A percentile compares a stretch with the other conserved stretches of the same genome.
phyloP scores from a whole-genome alignment of 2,888 invertebrate species.

The Euproctis similis region DNA sequence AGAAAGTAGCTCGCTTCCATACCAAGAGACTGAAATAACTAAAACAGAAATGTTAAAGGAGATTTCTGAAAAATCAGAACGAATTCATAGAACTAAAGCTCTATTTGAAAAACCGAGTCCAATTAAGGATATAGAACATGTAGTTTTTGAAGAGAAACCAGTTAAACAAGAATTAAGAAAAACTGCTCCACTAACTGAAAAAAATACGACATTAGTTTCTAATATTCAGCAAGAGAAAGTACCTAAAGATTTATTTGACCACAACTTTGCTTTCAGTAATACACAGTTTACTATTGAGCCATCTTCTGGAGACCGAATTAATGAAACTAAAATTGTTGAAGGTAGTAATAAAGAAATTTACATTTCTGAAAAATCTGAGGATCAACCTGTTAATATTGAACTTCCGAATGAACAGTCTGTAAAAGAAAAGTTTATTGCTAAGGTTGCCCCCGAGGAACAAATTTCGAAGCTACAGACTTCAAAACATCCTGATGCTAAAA shows the following conservation, averaged over 20 bases:
- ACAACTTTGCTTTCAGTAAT: too few relatives aligned
- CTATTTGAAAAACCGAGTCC: slow-evolving; percentile 12
- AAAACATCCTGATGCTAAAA: too few relatives aligned
- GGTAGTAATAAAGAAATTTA: too few relatives aligned
- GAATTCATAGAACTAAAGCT: slow-evolving; percentile 5
- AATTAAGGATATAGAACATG: slow-evolving; percentile 20
- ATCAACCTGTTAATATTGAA: too few relatives aligned
- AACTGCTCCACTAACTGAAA: slow-evolving; percentile 32
- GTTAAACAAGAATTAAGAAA: slow-evolving; percentile 32
- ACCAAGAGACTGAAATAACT: neutral
- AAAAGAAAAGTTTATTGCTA: neutral
- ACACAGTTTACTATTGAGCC: too few relatives aligned
- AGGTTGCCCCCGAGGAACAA: slow-evolving; percentile 3
- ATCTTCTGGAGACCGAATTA: slow-evolving; percentile 7
- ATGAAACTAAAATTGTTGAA: neutral
- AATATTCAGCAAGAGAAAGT: slow-evolving; percentile 34
- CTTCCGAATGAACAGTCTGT: neutral
- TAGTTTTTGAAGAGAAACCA: slow-evolving; percentile 28
- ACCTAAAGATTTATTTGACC: too few relatives aligned
- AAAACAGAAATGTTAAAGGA: neutral
- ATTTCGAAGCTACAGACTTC: neutral
- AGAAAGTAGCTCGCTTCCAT: slow-evolving; percentile 3
- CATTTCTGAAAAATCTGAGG: too few relatives aligned
- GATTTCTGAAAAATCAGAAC: neutral
- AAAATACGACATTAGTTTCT: slow-evolving; percentile 38